A percentile compares a stretch with the other conserved stretches of the same genome.
These are phyloP conservation scores for Characodon lateralis DNA, from an alignment of 2,797 vertebrate species.

Conservation along the genomic window DNA sequence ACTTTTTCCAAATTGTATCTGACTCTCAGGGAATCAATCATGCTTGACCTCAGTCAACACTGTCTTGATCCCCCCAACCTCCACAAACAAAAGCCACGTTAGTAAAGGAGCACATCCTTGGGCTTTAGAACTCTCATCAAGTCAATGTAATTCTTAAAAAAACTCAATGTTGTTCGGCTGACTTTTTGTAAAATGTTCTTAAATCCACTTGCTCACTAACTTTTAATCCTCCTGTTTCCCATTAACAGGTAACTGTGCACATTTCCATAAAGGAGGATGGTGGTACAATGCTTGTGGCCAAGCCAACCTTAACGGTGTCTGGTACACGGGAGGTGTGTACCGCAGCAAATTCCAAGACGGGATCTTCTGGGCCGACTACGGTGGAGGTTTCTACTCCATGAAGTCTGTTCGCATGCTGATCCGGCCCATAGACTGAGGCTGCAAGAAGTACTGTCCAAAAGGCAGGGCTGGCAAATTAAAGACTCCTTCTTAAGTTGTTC, in stretches of 20 bases:
- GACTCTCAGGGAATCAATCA: not conserved
- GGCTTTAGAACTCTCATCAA: not conserved
- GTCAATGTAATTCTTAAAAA: not conserved
- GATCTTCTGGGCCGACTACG: conserved; percentile 98
- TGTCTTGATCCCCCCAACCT: not conserved
- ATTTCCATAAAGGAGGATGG: conserved; percentile 98
- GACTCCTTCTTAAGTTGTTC: conserved; percentile 40
- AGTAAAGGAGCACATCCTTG: not conserved
- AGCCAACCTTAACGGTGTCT: conserved; percentile 97
- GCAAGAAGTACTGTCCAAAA: conserved; percentile 31
- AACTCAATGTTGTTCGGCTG: not conserved
- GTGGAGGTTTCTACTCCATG: conserved; percentile 95
- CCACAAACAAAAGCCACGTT: not conserved
- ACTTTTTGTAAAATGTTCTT: not conserved
- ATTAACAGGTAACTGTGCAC: conserved; percentile 92
- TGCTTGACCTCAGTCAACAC: not conserved
- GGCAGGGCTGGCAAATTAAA: conserved; percentile 37
- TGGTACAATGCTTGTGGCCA: conserved; percentile 98
- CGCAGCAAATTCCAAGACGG: conserved; percentile 97
- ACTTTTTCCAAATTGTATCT: not conserved
- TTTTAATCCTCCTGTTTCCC: conserved; percentile 11
- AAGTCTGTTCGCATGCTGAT: conserved; percentile 90
- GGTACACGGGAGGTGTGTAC: conserved; percentile 97
- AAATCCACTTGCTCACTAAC: not conserved
- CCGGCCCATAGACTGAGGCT: conserved; percentile 84